Base-by-base conservation (phyloP, 1,140 invertebrate genomes). In the Macrotrachela quadricornifera region DNA sequence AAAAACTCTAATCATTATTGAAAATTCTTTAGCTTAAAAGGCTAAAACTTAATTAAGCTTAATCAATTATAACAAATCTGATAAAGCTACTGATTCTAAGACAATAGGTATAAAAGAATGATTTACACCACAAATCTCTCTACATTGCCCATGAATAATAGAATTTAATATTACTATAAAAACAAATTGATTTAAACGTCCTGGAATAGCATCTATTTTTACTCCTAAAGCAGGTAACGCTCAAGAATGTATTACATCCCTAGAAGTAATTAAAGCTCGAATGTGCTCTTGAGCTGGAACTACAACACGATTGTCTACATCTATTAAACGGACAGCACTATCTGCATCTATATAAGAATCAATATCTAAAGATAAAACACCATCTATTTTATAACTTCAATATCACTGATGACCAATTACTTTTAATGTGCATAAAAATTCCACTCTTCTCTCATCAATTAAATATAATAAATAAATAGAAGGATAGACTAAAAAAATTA, bases 81-180 rank as follows among this genome's bases (percentile, higher is more conserved):
- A 4, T 30, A 30, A 30, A 30, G 3, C 8, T 8, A 30, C 21
- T 4, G 21, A 30, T 10, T 79, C 75, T 61, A 80, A 63, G 54
- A 73, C 69, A 75, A 80, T 80, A 51, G 79, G 79, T 73, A 82
- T 81, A 75, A 80, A 80, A 51, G 75, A 77, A 69, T 81, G 79
- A 68, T 81, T 80, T 50, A 72, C 70, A 10, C 79, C 78, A 74
- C 79, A 82, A 74, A 81, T 80, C 75, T 81, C 80, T 62, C 79
- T 80, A 66, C 79, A 81, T 75, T 81, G 78, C 0, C 79, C 78
- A 69, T 66, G 79, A 65, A 73, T 78, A 60, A 78, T 56, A 46
- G 78, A 77, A 39, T 73, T 61, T 43, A 73, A 71, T 57, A 73
- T 75, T 62, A 73, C 63, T 58, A 63, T 64, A 63, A 78, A 71